Base-by-base conservation (phyloP, 2,888 invertebrate species). In the Lasiommata megera region DNA sequence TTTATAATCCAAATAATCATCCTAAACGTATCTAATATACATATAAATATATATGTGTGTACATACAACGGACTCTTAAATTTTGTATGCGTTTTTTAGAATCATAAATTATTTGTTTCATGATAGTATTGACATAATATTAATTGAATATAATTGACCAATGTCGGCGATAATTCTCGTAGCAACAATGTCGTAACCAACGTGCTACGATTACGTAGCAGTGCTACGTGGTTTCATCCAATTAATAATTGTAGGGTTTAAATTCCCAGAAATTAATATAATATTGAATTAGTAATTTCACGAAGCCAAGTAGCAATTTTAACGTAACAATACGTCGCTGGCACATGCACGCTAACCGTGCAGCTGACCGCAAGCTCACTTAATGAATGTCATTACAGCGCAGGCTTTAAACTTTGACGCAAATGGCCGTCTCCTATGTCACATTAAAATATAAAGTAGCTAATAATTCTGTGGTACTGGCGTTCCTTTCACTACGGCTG, bases 341-440 rank as follows among this genome's bases (percentile, higher is more conserved):
- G 43, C 28, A 34, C 36, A 40, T 48, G 50, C 44, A 38, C 6
- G 31, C 44, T 14, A 31, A 18, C 14, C 12, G 28, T 28, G 48
- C 47, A 58, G 53, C 56, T 16, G 56, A 56, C 56, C 56, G 28
- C 56, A 56, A 43, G 48, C 52, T 34, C 47, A 41, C 53, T 48
- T 48, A 60, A 60, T 60, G 47, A 56, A 60, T 53, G 56, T 31
- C 43, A 56, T 60, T 56, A 53, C 29, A 47, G 38, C 12, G 17
- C 53, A 14, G 53, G 47, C 52, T 60, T 60, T 43, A 52, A 55
- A 47, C 48, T 41, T 56, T 34, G 37, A 31, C 52, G 47, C 28
- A 44, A 51, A 52, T 56, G 51, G 52, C 47, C 31, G 29, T 14
- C 34, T 40, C 41, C 11, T 23, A 41, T 17, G 28, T 43, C 34